phyloP scores from a whole-genome alignment of 2,888 invertebrate species.

The Epistrophella euchroma region DNA sequence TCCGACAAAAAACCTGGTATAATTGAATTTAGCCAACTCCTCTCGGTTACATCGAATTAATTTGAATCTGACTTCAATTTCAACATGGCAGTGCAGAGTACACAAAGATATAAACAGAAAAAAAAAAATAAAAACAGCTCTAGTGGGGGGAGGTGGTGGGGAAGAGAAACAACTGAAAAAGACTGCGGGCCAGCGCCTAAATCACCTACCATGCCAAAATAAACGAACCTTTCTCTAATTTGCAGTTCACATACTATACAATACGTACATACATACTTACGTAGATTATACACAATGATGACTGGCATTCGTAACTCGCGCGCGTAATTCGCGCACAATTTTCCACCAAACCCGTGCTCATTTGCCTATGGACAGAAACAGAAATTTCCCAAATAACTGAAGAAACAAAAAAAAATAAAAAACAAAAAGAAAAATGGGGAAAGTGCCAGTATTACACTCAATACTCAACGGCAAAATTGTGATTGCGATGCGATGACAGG shows the following conservation, averaged over 20 bases:
- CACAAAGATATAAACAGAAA: not conserved
- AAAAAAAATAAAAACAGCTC: not conserved
- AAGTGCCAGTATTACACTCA: slow-evolving; percentile 64
- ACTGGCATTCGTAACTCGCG: slow-evolving; percentile 55
- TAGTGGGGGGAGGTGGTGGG: not conserved
- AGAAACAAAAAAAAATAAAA: not conserved
- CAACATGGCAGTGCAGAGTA: slow-evolving; percentile 25
- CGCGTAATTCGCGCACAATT: slow-evolving; percentile 63
- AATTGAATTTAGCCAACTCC: slow-evolving; percentile 73
- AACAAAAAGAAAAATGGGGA: slow-evolving; percentile 54
- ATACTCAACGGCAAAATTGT: slow-evolving; percentile 49
- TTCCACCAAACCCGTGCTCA: slow-evolving; percentile 52
- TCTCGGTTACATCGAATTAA: slow-evolving; percentile 73
- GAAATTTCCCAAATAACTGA: slow-evolving; percentile 35
- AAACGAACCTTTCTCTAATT: slow-evolving; percentile 74
- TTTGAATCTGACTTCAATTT: slow-evolving; percentile 68
- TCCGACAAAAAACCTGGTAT: slow-evolving; percentile 50
- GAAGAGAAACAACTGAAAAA: slow-evolving; percentile 15
- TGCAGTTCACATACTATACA: slow-evolving; percentile 52
- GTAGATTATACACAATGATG: not conserved
- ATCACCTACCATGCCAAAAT: slow-evolving; percentile 68
- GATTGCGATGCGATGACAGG: too few relatives aligned
- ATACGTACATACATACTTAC: not conserved
- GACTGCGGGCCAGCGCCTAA: slow-evolving; percentile 63
- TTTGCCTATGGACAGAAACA: slow-evolving; percentile 29